Evolutionary conservation across 2,113 vertebrate species (phyloP), one percentile per base, ranked within the genome.

Genomic region (Apistogramma diplotaenia): DNA sequence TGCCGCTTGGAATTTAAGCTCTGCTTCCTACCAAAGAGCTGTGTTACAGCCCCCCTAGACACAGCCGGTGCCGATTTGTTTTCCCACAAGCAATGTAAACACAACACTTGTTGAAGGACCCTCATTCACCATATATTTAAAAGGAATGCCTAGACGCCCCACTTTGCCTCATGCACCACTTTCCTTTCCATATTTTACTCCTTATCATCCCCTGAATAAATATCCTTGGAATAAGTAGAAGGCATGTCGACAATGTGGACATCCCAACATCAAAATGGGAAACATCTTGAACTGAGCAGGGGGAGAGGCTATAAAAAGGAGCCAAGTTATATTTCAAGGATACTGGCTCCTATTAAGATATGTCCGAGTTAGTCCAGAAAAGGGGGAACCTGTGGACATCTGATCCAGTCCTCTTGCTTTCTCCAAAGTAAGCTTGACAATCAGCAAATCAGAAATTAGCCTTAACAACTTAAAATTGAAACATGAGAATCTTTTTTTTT

Each of bases 361-460:
- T 79, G 9, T 84, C 86, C 51, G 29, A 81, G 73, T 91, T 90
- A 85, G 56, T 74, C 75, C 77, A 70, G 61, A 85, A 76, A 84
- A 83, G 74, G 55, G 60, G 81, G 77, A 67, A 67, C 82, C 78
- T 35, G 23, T 54, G 49, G 90, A 81, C 87, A 91, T 89, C 72
- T 72, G 83, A 93, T 91, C 84, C 84, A 72, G 57, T 86, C 57
- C 54, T 76, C 71, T 83, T 46, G 72, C 70, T 76, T 78, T 78
- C 84, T 83, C 81, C 65, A 94, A 94, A 93, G 89, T 92, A 93
- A 91, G 90, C 90, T 93, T 93, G 93, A 94, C 92, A 93, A 93
- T 94, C 91, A 91, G 88, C 93, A 94, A 95, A 93, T 94, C 92
- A 93, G 83, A 93, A 94, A 95, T 95, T 95, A 94, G 93, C 82